Conservation (phyloP, 2,797 vertebrate genomes). For the Thripadectes ignobilis region DNA sequence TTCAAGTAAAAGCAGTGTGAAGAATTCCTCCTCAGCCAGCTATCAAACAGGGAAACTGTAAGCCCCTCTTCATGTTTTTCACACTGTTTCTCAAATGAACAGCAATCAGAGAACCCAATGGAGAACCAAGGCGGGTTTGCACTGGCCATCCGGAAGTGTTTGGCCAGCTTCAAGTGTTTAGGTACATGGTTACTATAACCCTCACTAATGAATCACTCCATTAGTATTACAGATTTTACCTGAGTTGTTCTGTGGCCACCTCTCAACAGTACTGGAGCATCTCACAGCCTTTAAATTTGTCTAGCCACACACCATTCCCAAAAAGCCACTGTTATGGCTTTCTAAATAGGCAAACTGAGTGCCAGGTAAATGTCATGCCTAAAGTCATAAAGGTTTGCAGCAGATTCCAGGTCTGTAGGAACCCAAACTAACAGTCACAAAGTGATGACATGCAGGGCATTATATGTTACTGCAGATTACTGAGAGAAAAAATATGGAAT, state of each 20-base stretch:
- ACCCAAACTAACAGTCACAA: not conserved
- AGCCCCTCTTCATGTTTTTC: not conserved
- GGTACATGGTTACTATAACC: not conserved
- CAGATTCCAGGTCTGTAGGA: not conserved
- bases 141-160: not conserved
- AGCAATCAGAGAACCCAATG: not conserved
- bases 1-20: not conserved
- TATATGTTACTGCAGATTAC: not conserved
- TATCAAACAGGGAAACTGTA: not conserved
- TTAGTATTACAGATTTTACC: not conserved
- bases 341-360: not conserved
- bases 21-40: not conserved
- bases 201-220: not conserved
- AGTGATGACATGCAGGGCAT: not conserved
- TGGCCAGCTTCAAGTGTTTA: not conserved
- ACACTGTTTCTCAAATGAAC: not conserved
- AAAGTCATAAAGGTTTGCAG: not conserved
- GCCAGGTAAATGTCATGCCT: not conserved
- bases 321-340: not conserved
- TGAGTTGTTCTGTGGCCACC: not conserved
- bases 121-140: not conserved
- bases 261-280: not conserved
- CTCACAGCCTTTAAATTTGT: not conserved
- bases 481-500: not conserved
- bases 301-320: not conserved